phyloP scores from a whole-genome alignment of 2,888 invertebrate species.

The Lottia scabra region DNA sequence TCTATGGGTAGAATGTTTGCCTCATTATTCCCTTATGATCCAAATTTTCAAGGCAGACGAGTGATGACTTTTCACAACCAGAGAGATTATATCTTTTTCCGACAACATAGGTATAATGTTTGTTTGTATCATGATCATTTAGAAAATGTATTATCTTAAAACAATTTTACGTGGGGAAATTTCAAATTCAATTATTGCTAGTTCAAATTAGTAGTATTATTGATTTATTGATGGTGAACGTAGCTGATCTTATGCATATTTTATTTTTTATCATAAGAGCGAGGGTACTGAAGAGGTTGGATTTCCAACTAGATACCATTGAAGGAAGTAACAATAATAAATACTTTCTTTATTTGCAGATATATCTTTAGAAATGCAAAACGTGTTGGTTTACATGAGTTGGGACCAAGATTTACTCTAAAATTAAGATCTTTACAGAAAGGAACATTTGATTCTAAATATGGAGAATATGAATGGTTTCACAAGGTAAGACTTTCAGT shows the following conservation, averaged over 20 bases:
- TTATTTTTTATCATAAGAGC: too few relatives aligned
- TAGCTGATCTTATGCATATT: too few relatives aligned
- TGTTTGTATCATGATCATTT: too few relatives aligned
- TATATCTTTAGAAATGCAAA: constrained; percentile 72
- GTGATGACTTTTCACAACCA: constrained; percentile 99
- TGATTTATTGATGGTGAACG: too few relatives aligned
- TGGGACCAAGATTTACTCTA: constrained; percentile 97
- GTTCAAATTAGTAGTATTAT: too few relatives aligned
- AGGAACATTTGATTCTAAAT: constrained; percentile 96
- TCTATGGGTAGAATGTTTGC: constrained; percentile 91
- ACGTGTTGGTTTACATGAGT: constrained; percentile 83
- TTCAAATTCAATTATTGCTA: too few relatives aligned
- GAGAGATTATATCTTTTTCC: constrained; percentile 97
- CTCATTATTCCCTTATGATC: constrained; percentile 93
- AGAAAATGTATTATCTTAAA: too few relatives aligned
- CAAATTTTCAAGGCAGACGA: constrained; percentile 92
- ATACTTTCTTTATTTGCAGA: constrained; percentile 48
- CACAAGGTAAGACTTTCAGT: constrained; percentile 67
- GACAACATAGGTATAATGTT: constrained; percentile 96
- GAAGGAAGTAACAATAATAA: too few relatives aligned
- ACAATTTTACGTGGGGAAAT: too few relatives aligned
- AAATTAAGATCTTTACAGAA: constrained; percentile 92
- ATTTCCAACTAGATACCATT: too few relatives aligned
- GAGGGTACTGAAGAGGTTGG: too few relatives aligned
- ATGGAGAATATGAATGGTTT: constrained; percentile 97